Base-by-base conservation (phyloP, 2,888 invertebrate species). In the Steinernema hermaphroditum region DNA sequence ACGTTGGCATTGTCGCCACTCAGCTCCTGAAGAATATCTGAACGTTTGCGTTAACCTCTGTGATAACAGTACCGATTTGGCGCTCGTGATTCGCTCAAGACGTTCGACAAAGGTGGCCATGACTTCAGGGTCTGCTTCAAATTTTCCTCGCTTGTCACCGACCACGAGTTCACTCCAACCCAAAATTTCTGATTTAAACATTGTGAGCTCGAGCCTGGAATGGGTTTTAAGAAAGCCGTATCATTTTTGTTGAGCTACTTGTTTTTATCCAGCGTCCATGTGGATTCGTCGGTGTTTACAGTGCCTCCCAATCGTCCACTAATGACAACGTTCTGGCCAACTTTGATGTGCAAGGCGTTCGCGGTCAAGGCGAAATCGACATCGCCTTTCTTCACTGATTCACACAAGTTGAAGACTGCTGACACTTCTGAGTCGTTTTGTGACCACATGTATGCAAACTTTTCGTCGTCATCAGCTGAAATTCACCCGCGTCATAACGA, bases 111-210 rank as follows among this genome's bases (percentile, higher is more conserved):
- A 71, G 12, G 75, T 19, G 6, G 57, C 71, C 22, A 77, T 41
- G 8, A 44, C 32, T 16, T 50, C 29, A 9, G 75, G 69, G 46
- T 77, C 77, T 14, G 70, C 19, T 22, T 77, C 69, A 49, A 72
- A 77, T n/a, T 37, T 19, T 16, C 77, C 77, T 14, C 74, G 57
- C 29, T 68, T 69, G 44, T 76, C 75, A 16, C 74, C 68, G 24
- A 46, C 69, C 12, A 80, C 75, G 29, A 80, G 73, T 43, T 74
- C 70, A 27, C 70, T 69, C 80, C 80, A 80, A 37, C 69, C 70
- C 12, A 72, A 70, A 0, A 37, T 54, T 9, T 70, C 68, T 0
- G 70, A 24, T 32, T 76, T 74, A 22, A 80, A 68, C 50, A 77
- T 34, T 0, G 77, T 77, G 24, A 77, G 50, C 41, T 77, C 75